These are phyloP conservation scores for Oplegnathus fasciatus DNA, from an alignment of 2,113 vertebrate genomes.

Conservation along the genomic window DNA sequence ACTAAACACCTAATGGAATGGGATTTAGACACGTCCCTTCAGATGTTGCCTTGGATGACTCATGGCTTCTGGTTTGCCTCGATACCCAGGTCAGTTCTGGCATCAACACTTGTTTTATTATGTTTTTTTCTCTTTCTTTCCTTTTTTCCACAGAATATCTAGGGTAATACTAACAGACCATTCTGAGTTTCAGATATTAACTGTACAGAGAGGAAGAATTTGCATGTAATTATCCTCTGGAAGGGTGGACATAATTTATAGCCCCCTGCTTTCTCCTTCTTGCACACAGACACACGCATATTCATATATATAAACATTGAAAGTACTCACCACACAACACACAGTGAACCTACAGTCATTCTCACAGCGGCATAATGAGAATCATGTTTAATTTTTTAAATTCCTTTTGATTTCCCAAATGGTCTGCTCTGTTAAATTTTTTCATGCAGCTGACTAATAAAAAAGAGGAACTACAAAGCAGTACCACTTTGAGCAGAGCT, in stretches of 20 bases:
- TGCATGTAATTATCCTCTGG: constrained; percentile 69
- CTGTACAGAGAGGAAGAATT: constrained; percentile 43
- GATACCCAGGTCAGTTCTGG: constrained; percentile 45
- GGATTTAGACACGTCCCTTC: constrained; percentile 70
- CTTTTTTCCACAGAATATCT: constrained; percentile 23
- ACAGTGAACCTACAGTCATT: constrained; percentile 26
- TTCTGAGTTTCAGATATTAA: constrained; percentile 48
- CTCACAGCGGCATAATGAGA: constrained; percentile 44
- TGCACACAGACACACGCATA: constrained; percentile 14
- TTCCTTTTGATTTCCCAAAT: constrained; percentile 49
- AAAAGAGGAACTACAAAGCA: constrained; percentile 23
- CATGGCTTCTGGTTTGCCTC: constrained; percentile 44
- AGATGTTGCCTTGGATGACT: constrained; percentile 67
- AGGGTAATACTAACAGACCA: constrained; percentile 38
- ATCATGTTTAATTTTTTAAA: constrained; percentile 42
- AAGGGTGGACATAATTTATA: constrained; percentile 56
- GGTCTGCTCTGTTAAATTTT: constrained; percentile 1
- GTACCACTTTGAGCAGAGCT: background rate
- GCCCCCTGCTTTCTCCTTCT: constrained; percentile 4
- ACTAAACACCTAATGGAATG: constrained; percentile 83
- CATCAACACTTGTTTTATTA: constrained; percentile 31
- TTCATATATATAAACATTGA: constrained; percentile 17
- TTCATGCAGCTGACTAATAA: constrained; percentile 1
- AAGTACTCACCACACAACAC: constrained; percentile 18
- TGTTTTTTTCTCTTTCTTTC: background rate